Base-by-base conservation (phyloP, 2,113 vertebrate genomes). In the Aramus guarauna region DNA sequence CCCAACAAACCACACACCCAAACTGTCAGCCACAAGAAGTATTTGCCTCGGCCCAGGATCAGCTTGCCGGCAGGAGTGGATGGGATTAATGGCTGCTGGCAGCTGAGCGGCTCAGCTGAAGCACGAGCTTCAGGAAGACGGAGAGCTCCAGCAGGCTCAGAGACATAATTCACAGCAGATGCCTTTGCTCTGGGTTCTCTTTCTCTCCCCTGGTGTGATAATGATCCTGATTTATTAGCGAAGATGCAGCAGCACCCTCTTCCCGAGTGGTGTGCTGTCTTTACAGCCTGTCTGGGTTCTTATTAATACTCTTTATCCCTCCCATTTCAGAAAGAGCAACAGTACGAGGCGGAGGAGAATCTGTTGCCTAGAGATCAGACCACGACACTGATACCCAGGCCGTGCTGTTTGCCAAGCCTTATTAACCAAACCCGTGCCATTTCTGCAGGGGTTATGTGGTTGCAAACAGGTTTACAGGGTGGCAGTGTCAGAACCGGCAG, bases 41-140 rank as follows among this genome's bases (percentile, higher is more conserved):
- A 82, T 73, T 69, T 68, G 45, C 85, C 72, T 55, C 8, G 3
- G 62, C 71, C 82, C 24, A 2, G 27, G 13, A 16, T 52, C 50
- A 43, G 82, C 81, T 45, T 34, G n/a, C 52, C 1, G 4, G 75
- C 83, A 36, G 79, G 55, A 47, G 62, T 0, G 13, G 50, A 18
- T 16, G 62, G 87, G 92, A 95, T 94, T 82, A 53, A 88, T 63
- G 94, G 90, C 79, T 58, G 83, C 78, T 86, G 82, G 89, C 59
- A 45, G 76, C 72, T 39, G 66, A 2, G 4, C 3, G 5, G 67
- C 68, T 30, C 12, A 8, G 85, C 64, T 17, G 58, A 34, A 32
- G 62, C 75, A 29, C 80, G 81, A 11, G 48, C 85, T 47, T 27
- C 4, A 14, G 68, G 86, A 48, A 91, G 92, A 94, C 0, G 4